phyloP scores from a whole-genome alignment of 2,888 invertebrate species.

The Smittia sp. region DNA sequence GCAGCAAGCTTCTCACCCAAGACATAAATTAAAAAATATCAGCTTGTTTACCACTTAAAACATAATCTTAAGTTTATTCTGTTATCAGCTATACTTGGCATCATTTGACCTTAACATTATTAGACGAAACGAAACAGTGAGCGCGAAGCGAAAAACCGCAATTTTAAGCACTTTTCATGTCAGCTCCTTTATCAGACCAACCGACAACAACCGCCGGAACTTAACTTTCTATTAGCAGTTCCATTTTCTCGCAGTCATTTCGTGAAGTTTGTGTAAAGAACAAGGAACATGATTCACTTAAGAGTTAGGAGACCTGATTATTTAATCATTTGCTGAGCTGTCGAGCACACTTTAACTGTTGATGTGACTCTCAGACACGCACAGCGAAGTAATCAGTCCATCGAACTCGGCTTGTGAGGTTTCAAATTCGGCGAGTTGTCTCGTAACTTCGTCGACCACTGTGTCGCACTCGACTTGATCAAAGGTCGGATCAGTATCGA shows the following conservation, averaged over 20 bases:
- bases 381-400: conserved; percentile 52
- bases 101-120: conserved; percentile 1
- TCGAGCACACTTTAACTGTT: conserved; percentile 43
- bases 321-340: neutral
- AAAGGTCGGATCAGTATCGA: conserved; percentile 1
- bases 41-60: neutral
- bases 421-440: conserved; percentile 54
- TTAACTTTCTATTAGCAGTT: neutral
- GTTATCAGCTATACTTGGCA: conserved; percentile 30
- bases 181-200: neutral
- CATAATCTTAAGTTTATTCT: neutral
- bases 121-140: neutral
- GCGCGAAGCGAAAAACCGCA: neutral
- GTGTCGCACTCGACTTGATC: conserved; percentile 36
- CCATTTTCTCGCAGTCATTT: conserved; percentile 4
- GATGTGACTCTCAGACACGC: conserved; percentile 44
- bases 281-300: conserved; percentile 25
- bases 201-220: neutral
- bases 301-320: conserved; percentile 21
- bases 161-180: conserved; percentile 13
- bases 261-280: neutral
- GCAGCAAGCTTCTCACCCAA: conserved; percentile 3
- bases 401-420: conserved; percentile 53
- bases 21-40: neutral
- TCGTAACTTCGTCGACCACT: conserved; percentile 50